These are phyloP conservation scores for Tiliqua scincoides DNA, from an alignment of 2,113 vertebrate species.

Conservation along the genomic window DNA sequence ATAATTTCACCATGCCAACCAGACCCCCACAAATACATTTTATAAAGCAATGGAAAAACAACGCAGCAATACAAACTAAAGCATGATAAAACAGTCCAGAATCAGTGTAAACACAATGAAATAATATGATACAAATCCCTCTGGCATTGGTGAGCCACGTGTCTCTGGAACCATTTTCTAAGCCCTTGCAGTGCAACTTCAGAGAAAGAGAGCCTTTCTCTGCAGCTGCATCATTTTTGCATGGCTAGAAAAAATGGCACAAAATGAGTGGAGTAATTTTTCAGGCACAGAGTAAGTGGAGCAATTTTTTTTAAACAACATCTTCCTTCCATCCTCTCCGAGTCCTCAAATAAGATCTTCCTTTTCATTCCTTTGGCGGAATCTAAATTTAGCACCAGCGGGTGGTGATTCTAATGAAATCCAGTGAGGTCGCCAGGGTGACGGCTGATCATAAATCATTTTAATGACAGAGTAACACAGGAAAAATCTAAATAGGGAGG, in stretches of 20 bases:
- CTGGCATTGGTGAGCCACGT: not conserved
- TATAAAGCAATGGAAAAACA: too few relatives aligned
- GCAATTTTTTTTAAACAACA: not conserved
- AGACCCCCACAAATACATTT: too few relatives aligned
- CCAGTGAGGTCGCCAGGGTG: conserved; percentile 22
- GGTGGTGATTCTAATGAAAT: conserved; percentile 15
- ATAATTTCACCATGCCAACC: too few relatives aligned
- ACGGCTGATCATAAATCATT: conserved; percentile 25
- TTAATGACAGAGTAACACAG: not conserved
- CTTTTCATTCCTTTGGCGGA: conserved; percentile 4
- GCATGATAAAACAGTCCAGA: too few relatives aligned
- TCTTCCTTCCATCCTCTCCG: not conserved
- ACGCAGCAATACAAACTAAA: too few relatives aligned
- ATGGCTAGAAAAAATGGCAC: not conserved
- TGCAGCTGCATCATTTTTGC: not conserved
- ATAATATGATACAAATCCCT: too few relatives aligned
- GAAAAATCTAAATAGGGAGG: not conserved
- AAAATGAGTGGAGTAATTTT: not conserved
- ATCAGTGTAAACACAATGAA: too few relatives aligned
- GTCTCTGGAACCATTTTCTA: not conserved
- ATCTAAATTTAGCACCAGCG: conserved; percentile 21
- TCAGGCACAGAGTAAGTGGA: not conserved
- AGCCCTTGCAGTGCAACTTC: not conserved
- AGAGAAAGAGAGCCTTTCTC: not conserved
- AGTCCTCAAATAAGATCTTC: not conserved